Evolutionary conservation across 2,797 vertebrate genomes (phyloP), one percentile per base, ranked within the genome.

Genomic region (Prionace glauca): DNA sequence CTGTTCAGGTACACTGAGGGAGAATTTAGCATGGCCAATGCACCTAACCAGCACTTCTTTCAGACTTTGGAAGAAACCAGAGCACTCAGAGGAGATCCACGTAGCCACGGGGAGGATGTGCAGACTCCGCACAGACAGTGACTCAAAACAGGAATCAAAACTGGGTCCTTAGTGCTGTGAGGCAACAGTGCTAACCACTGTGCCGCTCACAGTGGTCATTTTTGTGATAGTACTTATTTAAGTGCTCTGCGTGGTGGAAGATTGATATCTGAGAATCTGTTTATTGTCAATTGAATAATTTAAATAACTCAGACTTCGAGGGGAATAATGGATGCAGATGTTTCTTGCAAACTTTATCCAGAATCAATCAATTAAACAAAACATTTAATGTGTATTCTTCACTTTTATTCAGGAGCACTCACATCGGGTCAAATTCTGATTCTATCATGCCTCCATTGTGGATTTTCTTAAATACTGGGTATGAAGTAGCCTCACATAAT

Each of bases 241-340:
- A 22, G 22, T 92, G n/a, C 65, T 92, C 90, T 67, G 22, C 36
- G 10, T 36, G 90, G n/a, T 67, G 32, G 90, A 92, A 92, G 90
- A 92, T 67, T 92, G 24, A 67, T 92, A 67, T 67, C 62, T 92
- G 65, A 67, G 90, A 67, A 92, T 65, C 22, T 92, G n/a, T 67
- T 92, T 92, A 92, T 92, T 92, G 90, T 62, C n/a, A 62, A 92
- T 62, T 67, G 62, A 92, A 36, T 92, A 67, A 92, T 67, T 92
- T 67, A 92, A 32, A 24, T 20, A 92, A 92, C 90, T 67, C 62
- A 65, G 65, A 65, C 62, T 92, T 91, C 67, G 90, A 32, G 65
- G 26, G 67, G 50, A 67, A 60, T 92, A 67, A 92, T 92, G 32
- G 67, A 92, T 92, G 62, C 62, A 65, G 50, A 91, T 32, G 32